Conservation (phyloP, 2,113 vertebrate species). For the Thalassoma bifasciatum region DNA sequence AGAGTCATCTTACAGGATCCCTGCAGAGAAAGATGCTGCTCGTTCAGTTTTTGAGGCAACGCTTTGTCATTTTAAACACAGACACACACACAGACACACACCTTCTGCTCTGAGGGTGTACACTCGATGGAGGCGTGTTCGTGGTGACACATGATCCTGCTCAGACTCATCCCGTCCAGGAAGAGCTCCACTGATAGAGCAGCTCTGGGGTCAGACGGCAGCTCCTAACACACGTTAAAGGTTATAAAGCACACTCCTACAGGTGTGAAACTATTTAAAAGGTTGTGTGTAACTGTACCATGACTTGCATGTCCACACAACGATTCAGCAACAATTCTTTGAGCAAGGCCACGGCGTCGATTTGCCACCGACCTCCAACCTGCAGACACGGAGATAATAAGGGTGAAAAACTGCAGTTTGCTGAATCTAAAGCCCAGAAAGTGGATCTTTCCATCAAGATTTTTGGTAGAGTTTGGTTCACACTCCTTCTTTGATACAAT, state of each 20-base stretch:
- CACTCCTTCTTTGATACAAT: background rate
- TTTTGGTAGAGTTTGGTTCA: too few species aligned
- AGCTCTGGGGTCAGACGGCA: conserved; percentile 78
- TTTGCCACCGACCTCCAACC: conserved; percentile 89
- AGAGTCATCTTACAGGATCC: conserved; percentile 15
- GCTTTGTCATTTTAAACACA: background rate
- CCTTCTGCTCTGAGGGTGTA: conserved; percentile 35
- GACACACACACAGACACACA: conserved; percentile 19
- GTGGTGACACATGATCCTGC: conserved; percentile 87
- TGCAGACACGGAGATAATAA: conserved; percentile 53
- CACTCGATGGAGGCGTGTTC: conserved; percentile 74
- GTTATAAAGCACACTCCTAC: background rate
- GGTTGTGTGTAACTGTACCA: conserved; percentile 78
- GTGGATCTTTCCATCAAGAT: too few species aligned
- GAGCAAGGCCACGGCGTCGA: conserved; percentile 87
- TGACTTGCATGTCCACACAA: conserved; percentile 84
- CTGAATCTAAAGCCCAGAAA: background rate
- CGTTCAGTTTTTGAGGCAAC: background rate
- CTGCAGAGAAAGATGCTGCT: conserved; percentile 56
- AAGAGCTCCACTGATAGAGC: conserved; percentile 84
- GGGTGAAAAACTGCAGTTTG: too few species aligned
- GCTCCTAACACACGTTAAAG: conserved; percentile 76
- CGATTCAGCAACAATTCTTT: conserved; percentile 87
- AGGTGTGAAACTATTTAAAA: background rate
- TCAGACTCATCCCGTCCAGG: conserved; percentile 86